phyloP scores from a whole-genome alignment of 2,113 vertebrate genomes.

The Cephalopterus ornatus region DNA sequence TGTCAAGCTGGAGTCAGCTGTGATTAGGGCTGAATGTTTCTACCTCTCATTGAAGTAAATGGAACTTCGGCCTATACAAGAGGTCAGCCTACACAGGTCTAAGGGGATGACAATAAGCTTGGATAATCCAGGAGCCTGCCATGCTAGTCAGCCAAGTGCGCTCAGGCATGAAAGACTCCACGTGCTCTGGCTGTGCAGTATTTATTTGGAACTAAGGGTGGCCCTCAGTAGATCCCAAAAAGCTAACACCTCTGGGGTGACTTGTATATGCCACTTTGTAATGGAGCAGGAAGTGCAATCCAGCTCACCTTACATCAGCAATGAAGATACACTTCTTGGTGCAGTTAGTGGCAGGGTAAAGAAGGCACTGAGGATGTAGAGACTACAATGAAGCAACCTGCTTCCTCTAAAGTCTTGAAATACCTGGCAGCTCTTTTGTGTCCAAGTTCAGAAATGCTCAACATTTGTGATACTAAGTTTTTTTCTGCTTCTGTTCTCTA shows the following conservation, averaged over 20 bases:
- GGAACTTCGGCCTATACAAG: background rate
- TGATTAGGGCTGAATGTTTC: background rate
- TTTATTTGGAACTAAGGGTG: background rate
- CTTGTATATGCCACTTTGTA: background rate
- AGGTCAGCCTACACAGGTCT: background rate
- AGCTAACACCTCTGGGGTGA: background rate
- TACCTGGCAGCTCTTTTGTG: background rate
- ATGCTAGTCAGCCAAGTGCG: background rate
- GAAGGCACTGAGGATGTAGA: background rate
- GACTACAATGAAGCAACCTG: background rate
- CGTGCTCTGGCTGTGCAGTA: accelerated
- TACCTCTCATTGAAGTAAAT: background rate
- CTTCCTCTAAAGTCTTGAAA: background rate
- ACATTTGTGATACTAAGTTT: background rate
- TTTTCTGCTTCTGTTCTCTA: background rate
- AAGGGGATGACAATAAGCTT: background rate
- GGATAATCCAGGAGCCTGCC: background rate
- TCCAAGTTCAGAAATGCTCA: background rate
- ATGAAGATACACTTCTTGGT: background rate
- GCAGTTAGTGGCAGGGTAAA: background rate
- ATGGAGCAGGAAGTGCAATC: background rate
- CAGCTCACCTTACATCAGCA: background rate
- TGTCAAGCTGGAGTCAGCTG: background rate
- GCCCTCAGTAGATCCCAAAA: background rate
- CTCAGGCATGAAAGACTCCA: background rate